Base-by-base conservation (phyloP, 2,113 vertebrate species). In the Pterocles orientalis region DNA sequence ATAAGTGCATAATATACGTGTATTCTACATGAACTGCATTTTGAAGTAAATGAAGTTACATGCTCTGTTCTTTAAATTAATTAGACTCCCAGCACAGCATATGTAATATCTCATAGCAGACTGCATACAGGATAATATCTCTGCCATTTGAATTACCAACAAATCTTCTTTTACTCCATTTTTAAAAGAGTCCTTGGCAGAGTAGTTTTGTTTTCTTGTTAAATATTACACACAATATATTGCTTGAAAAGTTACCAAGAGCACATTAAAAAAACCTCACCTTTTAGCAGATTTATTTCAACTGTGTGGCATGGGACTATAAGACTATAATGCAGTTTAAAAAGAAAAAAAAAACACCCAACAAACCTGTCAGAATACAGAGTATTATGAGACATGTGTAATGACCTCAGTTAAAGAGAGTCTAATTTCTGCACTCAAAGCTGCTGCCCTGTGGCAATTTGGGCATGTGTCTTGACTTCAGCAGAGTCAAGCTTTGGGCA, bases 201-300 rank as follows among this genome's bases (percentile, higher is more conserved):
- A 94, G 64, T 81, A 66, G 60, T 86, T 97, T 97, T 96, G 78
- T 82, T 97, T 95, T 90, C 94, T 95, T 86, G 24, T 94, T 97
- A 96, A 95, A 86, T 92, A 82, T 93, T 58, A 76, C 43, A 57
- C 29, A 71, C 85, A 66, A 18, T 83, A 95, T 96, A 80, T 88
- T 87, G 84, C 86, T 64, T 94, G 90, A 96, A 92, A 94, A 69
- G 62, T 85, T 91, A 95, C 88, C 72, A 90, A 91, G 50, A 72
- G 51, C n/a, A 50, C 2, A 12, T 29, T 83, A 64, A 80, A 92
- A 95, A 70, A 50, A 5, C 13, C 50, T 90, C 92, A 91, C 31
- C 17, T 86, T 90, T 64, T 66, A 88, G 21, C 34, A 54, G 76
- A 60, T 88, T 81, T 95, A 90, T 93, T 95, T 93, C 26, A 68